These are phyloP conservation scores for Neodon shergylaensis DNA, from an alignment of 2,113 vertebrate species.

Conservation along the genomic window DNA sequence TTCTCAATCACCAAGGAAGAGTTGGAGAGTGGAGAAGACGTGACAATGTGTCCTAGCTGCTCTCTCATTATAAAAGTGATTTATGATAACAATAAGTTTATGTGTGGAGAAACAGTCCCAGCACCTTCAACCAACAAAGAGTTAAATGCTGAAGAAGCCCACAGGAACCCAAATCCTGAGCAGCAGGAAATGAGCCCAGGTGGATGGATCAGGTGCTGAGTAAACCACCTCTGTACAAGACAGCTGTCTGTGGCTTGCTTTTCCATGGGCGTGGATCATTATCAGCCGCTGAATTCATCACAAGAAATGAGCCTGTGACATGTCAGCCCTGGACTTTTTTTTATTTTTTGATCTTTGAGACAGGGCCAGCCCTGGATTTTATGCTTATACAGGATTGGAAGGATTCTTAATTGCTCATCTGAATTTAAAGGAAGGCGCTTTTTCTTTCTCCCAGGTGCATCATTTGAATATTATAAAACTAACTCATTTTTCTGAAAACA, in stretches of 20 bases:
- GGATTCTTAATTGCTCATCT: not conserved
- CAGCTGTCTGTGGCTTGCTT: not conserved
- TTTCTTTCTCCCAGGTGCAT: not conserved
- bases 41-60: constrained; percentile 96
- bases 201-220: not conserved
- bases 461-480: constrained; percentile 34
- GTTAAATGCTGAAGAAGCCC: constrained; percentile 87
- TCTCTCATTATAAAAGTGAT: constrained; percentile 95
- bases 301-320: not conserved
- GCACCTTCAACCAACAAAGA: constrained; percentile 88
- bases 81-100: constrained; percentile 96
- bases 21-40: constrained; percentile 75
- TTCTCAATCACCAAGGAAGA: constrained; percentile 90
- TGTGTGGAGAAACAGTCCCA: constrained; percentile 91
- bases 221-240: not conserved
- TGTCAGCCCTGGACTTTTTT: not conserved
- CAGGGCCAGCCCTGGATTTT: not conserved
- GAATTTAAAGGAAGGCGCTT: constrained; percentile 6
- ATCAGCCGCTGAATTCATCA: not conserved
- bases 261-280: not conserved
- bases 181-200: not conserved
- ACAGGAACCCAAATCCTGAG: constrained; percentile 1
- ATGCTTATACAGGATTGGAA: not conserved
- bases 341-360: no score
- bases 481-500: not conserved